Conservation (phyloP, 2,113 vertebrate species). For the Cisticola juncidis region DNA sequence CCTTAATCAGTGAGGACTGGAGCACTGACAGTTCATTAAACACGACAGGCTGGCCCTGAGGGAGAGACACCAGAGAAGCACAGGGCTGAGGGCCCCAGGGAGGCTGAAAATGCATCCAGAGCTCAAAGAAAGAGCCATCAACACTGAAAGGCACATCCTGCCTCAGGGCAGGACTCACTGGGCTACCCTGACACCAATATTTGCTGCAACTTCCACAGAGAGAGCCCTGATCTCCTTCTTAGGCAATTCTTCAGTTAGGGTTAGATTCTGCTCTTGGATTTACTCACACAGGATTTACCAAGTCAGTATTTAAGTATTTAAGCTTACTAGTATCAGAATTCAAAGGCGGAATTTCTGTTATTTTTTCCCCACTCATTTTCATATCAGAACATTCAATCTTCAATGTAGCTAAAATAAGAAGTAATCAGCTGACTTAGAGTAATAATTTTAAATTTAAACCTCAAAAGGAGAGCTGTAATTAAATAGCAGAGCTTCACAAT, state of each 20-base stretch:
- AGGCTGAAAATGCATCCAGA: background rate
- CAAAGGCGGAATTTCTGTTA: background rate
- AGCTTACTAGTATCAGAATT: background rate
- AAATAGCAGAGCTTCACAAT: background rate
- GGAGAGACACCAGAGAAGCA: background rate
- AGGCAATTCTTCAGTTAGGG: background rate
- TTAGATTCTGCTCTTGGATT: background rate
- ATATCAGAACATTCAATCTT: background rate
- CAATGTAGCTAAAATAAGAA: background rate
- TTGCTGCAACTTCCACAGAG: background rate
- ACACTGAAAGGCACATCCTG: background rate
- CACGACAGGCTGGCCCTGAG: background rate
- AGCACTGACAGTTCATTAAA: constrained; percentile 16
- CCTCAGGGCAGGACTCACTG: background rate
- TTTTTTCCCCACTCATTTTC: background rate
- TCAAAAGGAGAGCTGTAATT: background rate
- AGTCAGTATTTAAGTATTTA: background rate
- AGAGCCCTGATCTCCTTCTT: background rate
- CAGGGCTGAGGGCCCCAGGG: background rate
- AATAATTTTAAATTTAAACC: background rate
- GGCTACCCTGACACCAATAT: background rate
- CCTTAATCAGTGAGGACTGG: background rate
- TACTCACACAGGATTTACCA: background rate
- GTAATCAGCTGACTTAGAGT: background rate
- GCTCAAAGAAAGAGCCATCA: background rate